These are phyloP conservation scores for Drosophila tani DNA, from an alignment of 1,140 invertebrate genomes.

Conservation along the genomic window DNA sequence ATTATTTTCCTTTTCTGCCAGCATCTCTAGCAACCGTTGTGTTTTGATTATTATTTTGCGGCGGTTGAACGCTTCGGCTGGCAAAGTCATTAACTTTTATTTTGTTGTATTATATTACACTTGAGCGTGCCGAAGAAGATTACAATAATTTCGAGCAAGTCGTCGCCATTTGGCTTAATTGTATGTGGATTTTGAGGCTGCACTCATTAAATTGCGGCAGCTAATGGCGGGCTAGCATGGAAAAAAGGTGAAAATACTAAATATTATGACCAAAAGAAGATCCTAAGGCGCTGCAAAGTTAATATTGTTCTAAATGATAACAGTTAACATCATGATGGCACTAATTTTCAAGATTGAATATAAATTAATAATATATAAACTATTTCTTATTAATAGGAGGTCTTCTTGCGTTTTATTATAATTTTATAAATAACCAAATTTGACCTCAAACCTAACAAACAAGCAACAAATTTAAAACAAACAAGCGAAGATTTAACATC, in stretches of 20 bases:
- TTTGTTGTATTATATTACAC: constrained; percentile 48
- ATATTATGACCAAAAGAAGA: neutral
- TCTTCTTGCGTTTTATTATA: too few species aligned
- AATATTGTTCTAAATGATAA: too few species aligned
- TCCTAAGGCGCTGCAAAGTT: neutral
- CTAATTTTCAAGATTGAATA: too few species aligned
- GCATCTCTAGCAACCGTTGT: constrained; percentile 26
- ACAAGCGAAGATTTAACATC: too few species aligned
- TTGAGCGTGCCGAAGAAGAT: constrained; percentile 45
- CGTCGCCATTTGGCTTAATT: constrained; percentile 38
- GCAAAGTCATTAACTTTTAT: constrained; percentile 54
- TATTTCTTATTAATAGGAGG: too few species aligned
- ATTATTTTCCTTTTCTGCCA: constrained; percentile 24
- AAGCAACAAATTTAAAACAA: too few species aligned
- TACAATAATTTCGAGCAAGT: constrained; percentile 50
- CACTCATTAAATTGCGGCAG: constrained; percentile 22
- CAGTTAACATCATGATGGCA: neutral
- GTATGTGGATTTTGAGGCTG: constrained; percentile 40
- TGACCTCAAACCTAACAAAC: too few species aligned
- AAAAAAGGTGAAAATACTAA: neutral
- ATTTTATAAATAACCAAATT: neutral
- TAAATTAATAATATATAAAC: too few species aligned
- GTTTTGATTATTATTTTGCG: constrained; percentile 36
- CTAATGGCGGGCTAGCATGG: constrained; percentile 35
- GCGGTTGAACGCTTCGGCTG: constrained; percentile 39